A percentile compares a stretch with the other conserved stretches of the same genome.
phyloP scores from a whole-genome alignment of 2,888 invertebrate genomes.

The Suillia variegata region DNA sequence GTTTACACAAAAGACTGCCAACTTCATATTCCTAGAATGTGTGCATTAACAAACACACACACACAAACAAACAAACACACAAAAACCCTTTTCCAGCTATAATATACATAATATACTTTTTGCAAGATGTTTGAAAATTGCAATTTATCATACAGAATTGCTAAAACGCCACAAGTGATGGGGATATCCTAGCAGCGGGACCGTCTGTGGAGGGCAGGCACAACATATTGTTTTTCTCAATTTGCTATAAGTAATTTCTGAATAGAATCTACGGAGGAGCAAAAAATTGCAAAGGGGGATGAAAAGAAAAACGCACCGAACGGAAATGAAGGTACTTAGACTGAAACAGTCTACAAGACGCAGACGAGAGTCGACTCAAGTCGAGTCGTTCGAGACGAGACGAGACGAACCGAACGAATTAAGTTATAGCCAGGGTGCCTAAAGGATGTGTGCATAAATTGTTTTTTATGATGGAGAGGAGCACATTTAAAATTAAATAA shows the following conservation, averaged over 20 bases:
- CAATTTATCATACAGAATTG: conserved; percentile 3
- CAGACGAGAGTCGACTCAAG: neutral
- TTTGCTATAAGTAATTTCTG: neutral
- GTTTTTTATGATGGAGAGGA: too few relatives aligned
- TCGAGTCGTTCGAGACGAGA: neutral
- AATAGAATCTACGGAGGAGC: neutral
- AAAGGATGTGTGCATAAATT: too few relatives aligned
- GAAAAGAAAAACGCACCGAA: too few relatives aligned
- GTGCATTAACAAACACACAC: too few relatives aligned
- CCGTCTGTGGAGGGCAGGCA: neutral
- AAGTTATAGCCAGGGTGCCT: neutral
- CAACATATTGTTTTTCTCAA: neutral
- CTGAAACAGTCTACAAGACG: neutral
- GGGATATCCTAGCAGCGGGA: too few relatives aligned
- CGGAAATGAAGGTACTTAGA: conserved; percentile 4
- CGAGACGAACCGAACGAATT: neutral
- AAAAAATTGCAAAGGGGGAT: neutral
- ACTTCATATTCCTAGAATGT: neutral
- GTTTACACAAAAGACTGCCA: neutral
- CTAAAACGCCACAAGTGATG: neutral
- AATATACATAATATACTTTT: neutral
- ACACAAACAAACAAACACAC: neutral
- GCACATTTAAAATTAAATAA: too few relatives aligned
- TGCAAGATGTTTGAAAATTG: neutral
- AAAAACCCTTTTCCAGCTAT: neutral